Base-by-base conservation (phyloP, 2,113 vertebrate genomes). In the Entelurus aequoreus region DNA sequence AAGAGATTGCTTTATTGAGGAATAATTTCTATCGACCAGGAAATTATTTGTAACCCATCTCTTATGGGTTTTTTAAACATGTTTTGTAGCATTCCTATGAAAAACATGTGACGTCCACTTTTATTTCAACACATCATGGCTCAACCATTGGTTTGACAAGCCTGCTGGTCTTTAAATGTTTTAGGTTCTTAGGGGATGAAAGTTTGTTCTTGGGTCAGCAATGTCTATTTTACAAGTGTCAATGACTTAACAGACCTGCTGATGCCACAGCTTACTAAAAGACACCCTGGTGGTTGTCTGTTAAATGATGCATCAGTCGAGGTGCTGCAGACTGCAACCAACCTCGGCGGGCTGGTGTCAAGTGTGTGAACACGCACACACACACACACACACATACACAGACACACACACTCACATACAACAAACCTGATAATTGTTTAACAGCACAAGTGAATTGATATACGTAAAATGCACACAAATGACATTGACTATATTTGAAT, bases 291-390 rank as follows among this genome's bases (percentile, higher is more conserved):
- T 70, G 68, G 63, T 66, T 63, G 63, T 67, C 63, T 77, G 75
- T 72, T 76, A 79, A 86, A 80, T 78, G 77, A 80, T 83, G 79
- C 69, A 83, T 74, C 70, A 74, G 66, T 49, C 69, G 53, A 69
- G 54, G 56, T 49, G 79, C 63, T 62, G 56, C 68, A 76, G 72
- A 68, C 69, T 76, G 63, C 54, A 78, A 68, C 75, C 62, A 74
- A 67, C 71, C 78, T 48, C 68, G 59, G 68, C 69, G 72, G 63
- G 81, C 44, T 58, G 69, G 59, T 49, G 36, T 50, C 55, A 50
- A 63, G 54, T 42, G 38, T n/a, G 15, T 16, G 1, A 42, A 56
- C 37, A 51, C 7, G 21, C 47, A 60, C 47, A 55, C 36, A 55
- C 12, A 28, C 10, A 48, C 11, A 14, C 46, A 62, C 37, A 70